phyloP scores from a whole-genome alignment of 2,888 invertebrate genomes.

The Halictus quadricinctus region DNA sequence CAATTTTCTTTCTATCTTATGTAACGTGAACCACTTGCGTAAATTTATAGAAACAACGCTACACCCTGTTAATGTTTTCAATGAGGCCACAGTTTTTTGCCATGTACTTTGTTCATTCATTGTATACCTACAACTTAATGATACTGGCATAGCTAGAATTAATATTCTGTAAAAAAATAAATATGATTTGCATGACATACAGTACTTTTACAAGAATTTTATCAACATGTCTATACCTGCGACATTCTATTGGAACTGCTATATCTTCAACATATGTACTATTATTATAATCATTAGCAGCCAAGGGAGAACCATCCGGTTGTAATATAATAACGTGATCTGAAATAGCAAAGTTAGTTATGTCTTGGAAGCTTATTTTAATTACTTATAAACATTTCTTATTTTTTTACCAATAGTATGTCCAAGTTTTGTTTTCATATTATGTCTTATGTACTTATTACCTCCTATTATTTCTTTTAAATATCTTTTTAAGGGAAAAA shows the following conservation, averaged over 20 bases:
- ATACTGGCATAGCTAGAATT: constrained; percentile 83
- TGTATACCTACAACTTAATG: constrained; percentile 85
- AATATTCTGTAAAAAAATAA: constrained; percentile 84
- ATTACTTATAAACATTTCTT: constrained; percentile 16
- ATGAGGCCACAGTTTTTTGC: constrained; percentile 83
- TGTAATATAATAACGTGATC: constrained; percentile 84
- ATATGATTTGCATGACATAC: constrained; percentile 1
- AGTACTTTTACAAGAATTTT: background rate
- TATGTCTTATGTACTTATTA: constrained; percentile 83
- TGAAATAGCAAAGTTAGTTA: constrained; percentile 72
- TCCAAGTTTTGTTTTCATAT: constrained; percentile 84
- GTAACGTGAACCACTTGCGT: constrained; percentile 84
- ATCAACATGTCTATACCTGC: constrained; percentile 30
- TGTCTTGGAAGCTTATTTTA: background rate
- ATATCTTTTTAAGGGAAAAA: constrained; percentile 81
- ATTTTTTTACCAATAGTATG: constrained; percentile 84
- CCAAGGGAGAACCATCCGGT: constrained; percentile 84
- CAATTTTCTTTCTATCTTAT: constrained; percentile 85
- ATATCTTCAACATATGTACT: constrained; percentile 32
- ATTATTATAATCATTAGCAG: constrained; percentile 76
- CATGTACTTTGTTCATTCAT: constrained; percentile 84
- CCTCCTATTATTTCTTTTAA: constrained; percentile 85
- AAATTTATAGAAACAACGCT: constrained; percentile 84
- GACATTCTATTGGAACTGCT: background rate
- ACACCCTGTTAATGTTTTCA: constrained; percentile 84